Evolutionary conservation across 1,140 invertebrate genomes (phyloP), one percentile per base, ranked within the genome.

Genomic region (Calycopis cecrops): DNA sequence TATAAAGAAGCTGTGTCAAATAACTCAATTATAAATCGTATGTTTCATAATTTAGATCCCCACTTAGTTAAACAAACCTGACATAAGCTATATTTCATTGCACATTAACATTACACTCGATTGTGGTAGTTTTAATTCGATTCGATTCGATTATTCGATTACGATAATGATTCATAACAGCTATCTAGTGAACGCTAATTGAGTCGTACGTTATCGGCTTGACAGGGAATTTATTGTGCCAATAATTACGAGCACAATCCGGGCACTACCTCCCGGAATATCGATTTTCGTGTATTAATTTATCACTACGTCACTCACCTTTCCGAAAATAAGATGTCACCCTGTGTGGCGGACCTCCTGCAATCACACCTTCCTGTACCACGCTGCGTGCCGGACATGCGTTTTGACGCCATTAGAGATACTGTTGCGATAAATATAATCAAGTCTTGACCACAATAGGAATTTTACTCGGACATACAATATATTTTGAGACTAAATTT

Each of bases 361-460:
- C 71, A 10, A 72, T 67, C 62, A 60, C 53, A 81, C 71, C 76
- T 86, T 86, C 81, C 83, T 85, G 83, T 83, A 65, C 69, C 83
- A 83, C 72, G 76, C 75, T 65, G 80, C 59, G 83, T 55, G 53
- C 68, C 73, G 76, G 80, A 86, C 83, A 86, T 71, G 63, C 67
- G 74, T 83, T 86, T 86, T 86, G 83, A 86, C 81, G 73, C 83
- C 74, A 78, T 83, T 79, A 79, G 48, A 74, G 83, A 86, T 85
- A 80, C 62, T 47, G 42, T 37, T 48, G 18, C 79, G 79, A 86
- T 84, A 86, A 84, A 71, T 74, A 80, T 83, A 84, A 84, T 86
- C 80, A 84, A 65, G 60, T 55, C 63, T 76, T 84, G 79, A 82
- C 83, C 83, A 79, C 76, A 76, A 74, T 63, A 66, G 63, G 64